Base-by-base conservation (phyloP, 1,140 invertebrate species). In the Drosophila repleta region DNA sequence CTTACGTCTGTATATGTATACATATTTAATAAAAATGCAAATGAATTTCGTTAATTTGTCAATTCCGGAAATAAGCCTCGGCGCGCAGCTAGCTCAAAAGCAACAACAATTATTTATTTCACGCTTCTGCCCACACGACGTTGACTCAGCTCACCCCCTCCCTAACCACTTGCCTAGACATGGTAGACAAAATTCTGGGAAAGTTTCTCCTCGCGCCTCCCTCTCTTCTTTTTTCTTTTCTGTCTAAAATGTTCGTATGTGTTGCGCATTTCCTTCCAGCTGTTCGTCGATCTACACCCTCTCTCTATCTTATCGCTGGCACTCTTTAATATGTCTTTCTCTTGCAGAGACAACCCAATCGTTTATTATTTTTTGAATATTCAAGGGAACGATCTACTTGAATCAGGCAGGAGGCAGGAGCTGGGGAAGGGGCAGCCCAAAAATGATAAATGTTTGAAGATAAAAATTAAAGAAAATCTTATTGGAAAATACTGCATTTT, bases 21-120 rank as follows among this genome's bases (percentile, higher is more conserved):
- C n/a, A n/a, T 49, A 24, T 11, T 51, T 43, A 10, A 21, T 52
- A 26, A 37, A 75, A 75, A 72, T 79, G 68, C 68, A 69, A 79
- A 79, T 76, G 51, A 29, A 68, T 76, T 76, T 79, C 61, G 53
- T 73, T 58, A 79, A 79, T 76, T 76, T 73, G 76, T 76, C 73
- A 63, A 72, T 76, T 76, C 76, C 76, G 76, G 76, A 76, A 79
- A 73, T 60, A 79, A 76, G 74, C 62, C 56, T 76, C 64, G 51
- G 4, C 71, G 74, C 57, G 41, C 68, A 61, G 63, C 63, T 73
- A 58, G 55, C 35, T 64, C 64, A 73, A 68, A 46, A 65, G 41
- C 49, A 63, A 56, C 57, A 74, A 61, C 39, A 53, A 64, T 62
- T 41, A 72, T 63, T 76, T 43, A 76, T 76, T 76, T 76, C 63